Evolutionary conservation across 92 coral and sea anemone species (phyloP), one percentile per base, ranked within the genome.

Genomic region (Porites lobata): DNA sequence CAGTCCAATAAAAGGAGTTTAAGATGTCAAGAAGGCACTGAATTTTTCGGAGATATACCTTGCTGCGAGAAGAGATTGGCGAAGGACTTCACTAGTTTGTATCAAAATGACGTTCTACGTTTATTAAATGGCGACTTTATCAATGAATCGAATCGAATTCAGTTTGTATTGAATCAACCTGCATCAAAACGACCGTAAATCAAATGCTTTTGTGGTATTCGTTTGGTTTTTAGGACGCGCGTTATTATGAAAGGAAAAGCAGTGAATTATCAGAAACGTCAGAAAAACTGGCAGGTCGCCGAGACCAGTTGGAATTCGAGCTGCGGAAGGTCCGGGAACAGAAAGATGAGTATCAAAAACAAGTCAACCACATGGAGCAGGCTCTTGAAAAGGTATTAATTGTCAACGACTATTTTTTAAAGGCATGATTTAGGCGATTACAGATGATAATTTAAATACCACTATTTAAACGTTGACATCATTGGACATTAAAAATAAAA

Each of bases 351-450:
- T 87, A 85, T 53, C 91, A 82, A 79, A 90, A 91, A 22, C 96
- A 92, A 71, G 89, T 89, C 43, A 93, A 82, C 68, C 98, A 95
- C 79, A 85, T 97, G 88, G 99, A 94, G 26, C 98, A 93, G 65
- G 99, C 99, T 8, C 92, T 97, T 72, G 99, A 97, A 79, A 97
- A 97, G 98, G 99, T 97, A 80, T 57, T 8, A 21, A 15, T 2
- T 71, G 51, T 26, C 32, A 26, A 26, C 32, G 32, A 26, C 32
- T 26, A 26, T 26, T 26, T 26, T 26, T 26, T 26, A 26, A 26
- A 26, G 32, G 32, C 32, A 26, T 26, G 0, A 26, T 26, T 26
- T 26, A 69, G 92, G 83, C 22, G 95, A 90, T 22, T 87, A 85
- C 59, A 94, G 79, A 79, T 88, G 90, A 22, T 95, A 92, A 71